phyloP scores from a whole-genome alignment of 2,797 vertebrate genomes.

The Halcyon badia region DNA sequence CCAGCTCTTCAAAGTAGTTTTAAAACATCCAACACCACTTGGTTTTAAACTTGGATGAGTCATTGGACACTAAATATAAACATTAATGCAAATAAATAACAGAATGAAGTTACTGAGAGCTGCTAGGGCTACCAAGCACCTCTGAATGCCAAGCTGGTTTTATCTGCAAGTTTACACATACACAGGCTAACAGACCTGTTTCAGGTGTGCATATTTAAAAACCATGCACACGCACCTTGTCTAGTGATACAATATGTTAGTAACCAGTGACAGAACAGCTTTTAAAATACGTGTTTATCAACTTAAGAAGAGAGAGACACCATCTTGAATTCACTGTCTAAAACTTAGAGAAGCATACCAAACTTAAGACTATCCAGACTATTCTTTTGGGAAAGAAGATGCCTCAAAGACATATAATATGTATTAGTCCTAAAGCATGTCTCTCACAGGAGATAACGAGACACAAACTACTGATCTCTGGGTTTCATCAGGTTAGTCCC shows the following conservation, averaged over 20 bases:
- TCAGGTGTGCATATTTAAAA: rapidly evolving
- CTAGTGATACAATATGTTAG: background rate
- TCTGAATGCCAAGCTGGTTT: background rate
- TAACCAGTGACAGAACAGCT: background rate
- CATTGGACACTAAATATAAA: background rate
- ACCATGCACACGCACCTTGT: background rate
- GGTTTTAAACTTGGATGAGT: background rate
- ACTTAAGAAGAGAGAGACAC: background rate
- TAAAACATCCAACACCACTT: background rate
- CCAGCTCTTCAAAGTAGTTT: background rate
- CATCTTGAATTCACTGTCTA: background rate
- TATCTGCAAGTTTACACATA: background rate
- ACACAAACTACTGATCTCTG: background rate
- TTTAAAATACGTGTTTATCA: background rate
- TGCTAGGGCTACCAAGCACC: background rate
- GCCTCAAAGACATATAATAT: background rate
- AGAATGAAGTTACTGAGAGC: background rate
- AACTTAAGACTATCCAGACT: background rate
- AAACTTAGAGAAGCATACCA: background rate
- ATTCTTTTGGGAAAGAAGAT: background rate
- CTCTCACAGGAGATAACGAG: background rate
- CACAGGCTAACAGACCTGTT: background rate
- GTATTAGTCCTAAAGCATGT: background rate
- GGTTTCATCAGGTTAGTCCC: background rate
- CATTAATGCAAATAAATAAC: background rate